Conservation (phyloP, 2,797 vertebrate genomes). For the Molossus alvarezi region DNA sequence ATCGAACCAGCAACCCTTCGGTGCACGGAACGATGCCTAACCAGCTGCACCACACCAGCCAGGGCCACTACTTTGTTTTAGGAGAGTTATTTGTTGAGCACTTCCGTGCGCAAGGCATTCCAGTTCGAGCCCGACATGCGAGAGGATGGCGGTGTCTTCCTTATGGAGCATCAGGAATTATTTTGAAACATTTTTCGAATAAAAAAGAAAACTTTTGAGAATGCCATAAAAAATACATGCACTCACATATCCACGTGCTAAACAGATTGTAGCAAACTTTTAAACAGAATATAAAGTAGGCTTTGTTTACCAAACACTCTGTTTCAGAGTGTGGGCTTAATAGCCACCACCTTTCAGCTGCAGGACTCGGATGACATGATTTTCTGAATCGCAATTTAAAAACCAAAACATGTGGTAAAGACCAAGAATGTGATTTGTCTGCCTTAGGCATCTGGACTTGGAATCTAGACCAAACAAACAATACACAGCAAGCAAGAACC, state of each 20-base stretch:
- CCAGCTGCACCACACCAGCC: no score
- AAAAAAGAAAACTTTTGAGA: conserved; percentile 52
- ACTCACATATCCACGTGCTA: background rate
- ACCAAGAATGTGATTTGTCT: background rate
- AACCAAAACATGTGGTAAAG: conserved; percentile 55
- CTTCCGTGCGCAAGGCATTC: background rate
- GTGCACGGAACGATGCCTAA: no score
- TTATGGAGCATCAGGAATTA: background rate
- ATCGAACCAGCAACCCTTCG: no score
- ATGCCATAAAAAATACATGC: background rate
- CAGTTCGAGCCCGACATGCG: background rate
- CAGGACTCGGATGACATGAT: background rate
- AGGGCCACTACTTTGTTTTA: background rate
- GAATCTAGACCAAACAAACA: conserved; percentile 56
- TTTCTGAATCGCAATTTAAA: conserved; percentile 15
- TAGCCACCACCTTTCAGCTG: background rate
- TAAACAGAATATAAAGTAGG: conserved; percentile 21
- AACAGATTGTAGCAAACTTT: conserved; percentile 32
- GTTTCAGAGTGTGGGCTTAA: conserved; percentile 36
- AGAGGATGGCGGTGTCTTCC: background rate
- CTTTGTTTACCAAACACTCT: conserved; percentile 56
- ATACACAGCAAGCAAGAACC: background rate
- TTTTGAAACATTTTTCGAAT: conserved; percentile 43
- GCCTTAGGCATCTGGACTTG: background rate
- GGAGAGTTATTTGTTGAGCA: background rate